Percentiles rank a stretch among this genome's conserved stretches.
Conservation (phyloP, 2,113 vertebrate species). For the Oncorhynchus clarkii region DNA sequence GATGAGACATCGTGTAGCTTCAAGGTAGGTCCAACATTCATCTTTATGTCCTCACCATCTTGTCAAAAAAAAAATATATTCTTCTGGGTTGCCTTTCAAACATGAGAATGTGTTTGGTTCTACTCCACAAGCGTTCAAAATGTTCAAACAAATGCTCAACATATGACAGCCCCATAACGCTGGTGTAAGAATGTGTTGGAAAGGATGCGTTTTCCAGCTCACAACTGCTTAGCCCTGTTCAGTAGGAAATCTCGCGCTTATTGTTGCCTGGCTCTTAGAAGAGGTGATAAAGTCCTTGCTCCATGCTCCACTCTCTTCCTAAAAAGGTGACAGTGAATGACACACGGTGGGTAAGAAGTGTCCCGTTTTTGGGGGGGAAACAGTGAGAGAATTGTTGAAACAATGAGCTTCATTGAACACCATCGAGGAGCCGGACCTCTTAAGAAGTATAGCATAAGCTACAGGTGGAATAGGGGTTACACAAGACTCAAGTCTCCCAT, state of each 20-base stretch:
- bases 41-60: background rate
- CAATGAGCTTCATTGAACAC: constrained; percentile 80
- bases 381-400: constrained; percentile 60
- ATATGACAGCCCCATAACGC: constrained; percentile 59
- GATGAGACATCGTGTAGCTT: too few relatives aligned
- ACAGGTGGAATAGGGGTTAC: constrained; percentile 32
- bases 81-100: constrained; percentile 36
- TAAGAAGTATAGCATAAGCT: constrained; percentile 21
- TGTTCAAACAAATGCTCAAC: constrained; percentile 48
- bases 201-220: constrained; percentile 44
- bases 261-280: constrained; percentile 51
- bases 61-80: too few relatives aligned
- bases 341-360: constrained; percentile 67
- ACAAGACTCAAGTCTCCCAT: background rate
- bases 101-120: constrained; percentile 56
- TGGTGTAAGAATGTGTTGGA: constrained; percentile 34
- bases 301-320: constrained; percentile 72
- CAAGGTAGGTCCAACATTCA: too few relatives aligned
- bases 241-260: constrained; percentile 15
- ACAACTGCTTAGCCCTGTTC: constrained; percentile 46
- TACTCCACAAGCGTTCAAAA: constrained; percentile 48
- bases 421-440: constrained; percentile 47
- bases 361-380: constrained; percentile 78
- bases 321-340: constrained; percentile 76
- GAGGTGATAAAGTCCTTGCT: constrained; percentile 61